Evolutionary conservation across 2,888 invertebrate genomes (phyloP), one percentile per base, ranked within the genome.

Genomic region (Dynastes tityus): DNA sequence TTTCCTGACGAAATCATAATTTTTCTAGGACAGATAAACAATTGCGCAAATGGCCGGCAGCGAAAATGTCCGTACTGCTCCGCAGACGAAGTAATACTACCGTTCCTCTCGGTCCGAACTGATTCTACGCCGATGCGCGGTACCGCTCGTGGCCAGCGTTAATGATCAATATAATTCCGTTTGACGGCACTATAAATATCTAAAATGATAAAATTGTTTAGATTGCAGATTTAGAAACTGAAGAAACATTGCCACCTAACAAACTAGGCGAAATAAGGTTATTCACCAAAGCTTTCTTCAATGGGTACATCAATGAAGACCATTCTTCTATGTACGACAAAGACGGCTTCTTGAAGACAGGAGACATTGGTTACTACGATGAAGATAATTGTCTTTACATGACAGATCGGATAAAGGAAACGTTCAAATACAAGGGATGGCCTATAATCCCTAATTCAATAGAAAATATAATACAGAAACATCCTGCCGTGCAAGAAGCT

Each of bases 191-290:
- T 22, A 22, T 22, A 22, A 22, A 22, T 22, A 22, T n/a, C 37
- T 4, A 29, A 32, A 13, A 37, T 11, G 11, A 40, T 4, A n/a
- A n/a, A 45, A 37, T 40, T 16, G 45, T 68, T 73, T 58, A 82
- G 81, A 70, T 82, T 37, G 77, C 78, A 37, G 81, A 82, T 78
- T 9, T 85, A 3, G 89, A 89, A 6, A 90, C 89, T 0, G 85
- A 87, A 77, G 84, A 89, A 83, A 88, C 89, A 16, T 79, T 85
- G 3, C 89, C 89, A 63, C 87, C 90, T 1, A 89, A 90, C 79
- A 81, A 86, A 1, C 84, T 86, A 1, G 91, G 91, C 37, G 91
- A 91, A 80, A 82, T 91, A 27, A 90, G 90, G 88, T n/a, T 76
- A 11, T 37, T 16, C 5, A 55, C 67, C 13, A 55, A 68, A 16